Percentiles rank a stretch among this genome's conserved stretches.
Conservation (phyloP, 2,113 vertebrate species). For the Meleagris gallopavo region DNA sequence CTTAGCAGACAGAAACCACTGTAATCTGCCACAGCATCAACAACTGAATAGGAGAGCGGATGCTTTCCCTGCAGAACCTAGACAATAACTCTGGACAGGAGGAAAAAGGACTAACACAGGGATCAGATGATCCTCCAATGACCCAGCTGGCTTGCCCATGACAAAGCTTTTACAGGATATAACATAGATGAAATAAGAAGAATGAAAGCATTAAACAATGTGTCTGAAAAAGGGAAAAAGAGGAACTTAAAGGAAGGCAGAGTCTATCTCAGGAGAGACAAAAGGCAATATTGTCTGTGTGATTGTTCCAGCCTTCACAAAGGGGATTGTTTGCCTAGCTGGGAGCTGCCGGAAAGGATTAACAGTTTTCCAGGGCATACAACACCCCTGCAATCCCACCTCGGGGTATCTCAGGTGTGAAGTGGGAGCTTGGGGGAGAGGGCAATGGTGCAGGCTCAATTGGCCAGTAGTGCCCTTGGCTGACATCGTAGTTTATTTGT, state of each 20-base stretch:
- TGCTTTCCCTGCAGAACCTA: slow-evolving; percentile 39
- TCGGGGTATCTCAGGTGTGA: slow-evolving; percentile 62
- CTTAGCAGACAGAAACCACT: slow-evolving; percentile 34
- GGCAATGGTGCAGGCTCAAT: slow-evolving; percentile 41
- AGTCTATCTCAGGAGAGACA: not conserved
- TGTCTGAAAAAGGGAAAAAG: not conserved
- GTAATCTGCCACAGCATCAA: slow-evolving; percentile 26
- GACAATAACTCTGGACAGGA: slow-evolving; percentile 46
- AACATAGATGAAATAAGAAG: slow-evolving; percentile 48
- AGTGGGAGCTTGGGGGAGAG: slow-evolving; percentile 38
- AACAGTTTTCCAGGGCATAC: slow-evolving; percentile 43
- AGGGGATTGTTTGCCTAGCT: slow-evolving; percentile 47
- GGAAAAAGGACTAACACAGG: slow-evolving; percentile 38
- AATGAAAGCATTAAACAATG: slow-evolving; percentile 39
- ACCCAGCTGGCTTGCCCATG: slow-evolving; percentile 7
- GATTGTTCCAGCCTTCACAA: slow-evolving; percentile 46
- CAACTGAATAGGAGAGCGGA: not conserved
- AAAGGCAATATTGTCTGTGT: slow-evolving; percentile 16
- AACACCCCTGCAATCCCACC: not conserved
- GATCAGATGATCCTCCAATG: slow-evolving; percentile 41
- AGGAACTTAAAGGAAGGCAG: slow-evolving; percentile 16
- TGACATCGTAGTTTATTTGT: slow-evolving; percentile 74
- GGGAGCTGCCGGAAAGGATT: slow-evolving; percentile 25
- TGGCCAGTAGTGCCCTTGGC: slow-evolving; percentile 60
- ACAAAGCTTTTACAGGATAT: slow-evolving; percentile 51